Conservation (phyloP, 2,888 invertebrate genomes). For the Drosophila hamatofila region DNA sequence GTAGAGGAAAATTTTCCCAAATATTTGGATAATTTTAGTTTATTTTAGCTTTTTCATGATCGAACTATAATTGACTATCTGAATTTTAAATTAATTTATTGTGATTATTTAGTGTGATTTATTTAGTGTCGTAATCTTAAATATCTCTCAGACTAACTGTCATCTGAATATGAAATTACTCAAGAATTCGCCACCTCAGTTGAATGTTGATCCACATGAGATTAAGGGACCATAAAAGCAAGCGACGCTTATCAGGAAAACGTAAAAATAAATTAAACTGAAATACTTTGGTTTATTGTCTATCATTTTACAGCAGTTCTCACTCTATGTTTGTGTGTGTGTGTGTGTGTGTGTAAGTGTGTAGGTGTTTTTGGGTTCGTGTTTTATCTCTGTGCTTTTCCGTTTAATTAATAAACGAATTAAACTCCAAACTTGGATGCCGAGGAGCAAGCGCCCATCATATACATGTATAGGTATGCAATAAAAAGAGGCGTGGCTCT, state of each 20-base stretch:
- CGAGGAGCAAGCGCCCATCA: background rate
- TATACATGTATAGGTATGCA: background rate
- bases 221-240: constrained; percentile 11
- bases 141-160: no score
- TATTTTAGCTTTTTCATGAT: no score
- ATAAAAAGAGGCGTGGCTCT: constrained; percentile 56
- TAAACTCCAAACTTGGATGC: constrained; percentile 53
- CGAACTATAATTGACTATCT: no score
- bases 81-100: no score
- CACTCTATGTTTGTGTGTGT: background rate
- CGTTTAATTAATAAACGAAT: constrained; percentile 76
- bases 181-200: constrained; percentile 31
- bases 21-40: no score
- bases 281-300: constrained; percentile 28
- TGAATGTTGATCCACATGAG: constrained; percentile 30
- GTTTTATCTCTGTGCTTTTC: constrained; percentile 57
- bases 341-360: no score
- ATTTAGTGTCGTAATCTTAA: no score
- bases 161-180: no score
- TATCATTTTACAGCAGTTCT: constrained; percentile 27
- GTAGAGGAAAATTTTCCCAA: no score
- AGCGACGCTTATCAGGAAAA: constrained; percentile 34
- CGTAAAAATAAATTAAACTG: background rate
- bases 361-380: constrained; percentile 6
- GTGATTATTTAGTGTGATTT: no score